Evolutionary conservation across 2,797 vertebrate genomes (phyloP).

Genomic region (Rhodeus uyekii): DNA sequence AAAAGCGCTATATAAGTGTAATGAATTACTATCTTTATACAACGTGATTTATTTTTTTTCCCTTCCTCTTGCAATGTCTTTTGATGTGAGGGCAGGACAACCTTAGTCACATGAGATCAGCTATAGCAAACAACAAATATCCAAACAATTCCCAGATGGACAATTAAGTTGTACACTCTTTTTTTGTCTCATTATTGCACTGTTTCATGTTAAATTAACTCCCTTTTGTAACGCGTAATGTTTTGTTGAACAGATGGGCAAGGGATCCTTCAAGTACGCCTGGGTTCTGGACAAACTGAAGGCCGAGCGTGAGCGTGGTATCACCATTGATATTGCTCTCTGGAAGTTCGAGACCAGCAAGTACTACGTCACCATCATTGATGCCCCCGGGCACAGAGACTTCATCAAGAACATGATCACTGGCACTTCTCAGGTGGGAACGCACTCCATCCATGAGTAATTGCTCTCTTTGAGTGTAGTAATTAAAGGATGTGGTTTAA

Average conservation of each 20-base stretch:
- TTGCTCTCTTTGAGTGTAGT: not conserved
- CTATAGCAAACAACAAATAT: not conserved
- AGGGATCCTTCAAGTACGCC: conserved; percentile 72
- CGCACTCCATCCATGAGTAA: fast-evolving
- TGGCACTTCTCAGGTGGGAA: conserved; percentile 68
- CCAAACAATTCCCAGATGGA: not conserved
- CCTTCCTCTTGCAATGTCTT: not conserved
- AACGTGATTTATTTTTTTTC: not conserved
- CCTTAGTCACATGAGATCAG: not conserved
- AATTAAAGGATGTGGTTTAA: not conserved
- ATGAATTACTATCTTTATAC: no score
- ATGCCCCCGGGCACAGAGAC: conserved; percentile 68
- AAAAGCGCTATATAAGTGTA: no score
- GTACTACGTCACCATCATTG: conserved; percentile 70
- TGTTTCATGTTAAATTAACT: not conserved
- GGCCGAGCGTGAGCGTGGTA: conserved; percentile 67
- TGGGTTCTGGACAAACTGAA: conserved; percentile 72
- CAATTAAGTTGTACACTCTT: not conserved
- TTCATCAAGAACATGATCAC: conserved; percentile 77
- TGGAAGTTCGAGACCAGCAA: conserved; percentile 71
- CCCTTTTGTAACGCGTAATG: not conserved
- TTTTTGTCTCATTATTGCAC: not conserved
- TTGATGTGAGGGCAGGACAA: not conserved
- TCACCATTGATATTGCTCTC: conserved; percentile 72
- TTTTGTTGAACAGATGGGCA: conserved; percentile 65